A percentile compares a stretch with the other conserved stretches of the same genome.
phyloP scores from a whole-genome alignment of 2,113 vertebrate species.

The Tetrao urogallus region DNA sequence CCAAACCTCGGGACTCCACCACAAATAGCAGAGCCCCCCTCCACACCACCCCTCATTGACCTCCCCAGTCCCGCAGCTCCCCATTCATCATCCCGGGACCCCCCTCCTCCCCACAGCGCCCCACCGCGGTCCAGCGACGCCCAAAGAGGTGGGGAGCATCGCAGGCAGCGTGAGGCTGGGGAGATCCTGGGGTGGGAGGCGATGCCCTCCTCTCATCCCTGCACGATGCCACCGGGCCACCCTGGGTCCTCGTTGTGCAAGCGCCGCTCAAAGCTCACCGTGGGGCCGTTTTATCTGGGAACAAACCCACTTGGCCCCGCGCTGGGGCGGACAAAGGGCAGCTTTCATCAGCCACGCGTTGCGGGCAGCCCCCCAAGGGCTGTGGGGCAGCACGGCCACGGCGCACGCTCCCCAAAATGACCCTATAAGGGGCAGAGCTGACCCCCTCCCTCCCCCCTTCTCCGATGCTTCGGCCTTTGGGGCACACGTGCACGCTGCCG shows the following conservation, averaged over 20 bases:
- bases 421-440: no score
- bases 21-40: background rate
- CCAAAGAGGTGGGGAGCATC: background rate
- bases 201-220: background rate
- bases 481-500: no score
- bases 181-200: background rate
- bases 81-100: background rate
- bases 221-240: background rate
- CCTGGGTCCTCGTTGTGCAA: background rate
- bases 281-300: conserved; percentile 47
- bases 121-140: rapidly evolving
- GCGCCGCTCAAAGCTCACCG: conserved; percentile 25
- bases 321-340: conserved; percentile 25
- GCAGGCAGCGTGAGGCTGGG: rapidly evolving
- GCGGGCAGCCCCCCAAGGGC: background rate
- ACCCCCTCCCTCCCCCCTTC: no score
- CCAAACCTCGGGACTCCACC: background rate
- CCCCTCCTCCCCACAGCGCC: background rate
- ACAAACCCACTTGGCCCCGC: background rate
- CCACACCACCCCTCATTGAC: rapidly evolving
- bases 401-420: background rate
- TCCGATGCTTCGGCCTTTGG: no score
- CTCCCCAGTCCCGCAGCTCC: background rate
- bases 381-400: background rate
- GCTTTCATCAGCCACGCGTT: conserved; percentile 7